These are phyloP conservation scores for Chironomus tepperi DNA, from an alignment of 1,140 invertebrate genomes.

Conservation along the genomic window DNA sequence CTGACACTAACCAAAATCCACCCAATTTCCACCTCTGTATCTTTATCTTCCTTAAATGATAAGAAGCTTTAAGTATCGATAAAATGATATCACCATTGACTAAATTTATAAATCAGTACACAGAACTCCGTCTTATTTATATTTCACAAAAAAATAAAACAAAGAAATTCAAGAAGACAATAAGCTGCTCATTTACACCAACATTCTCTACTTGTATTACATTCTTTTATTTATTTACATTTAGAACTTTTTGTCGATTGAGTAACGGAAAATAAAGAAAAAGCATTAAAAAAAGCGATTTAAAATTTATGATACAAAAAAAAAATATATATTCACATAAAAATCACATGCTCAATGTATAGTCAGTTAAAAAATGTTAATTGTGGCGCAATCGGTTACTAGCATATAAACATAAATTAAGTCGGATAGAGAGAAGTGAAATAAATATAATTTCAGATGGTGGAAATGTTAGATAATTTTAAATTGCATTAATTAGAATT, in stretches of 20 bases:
- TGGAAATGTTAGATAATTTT: constrained; percentile 11
- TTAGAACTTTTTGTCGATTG: background rate
- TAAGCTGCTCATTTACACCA: too few relatives aligned
- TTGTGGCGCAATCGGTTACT: background rate
- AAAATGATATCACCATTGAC: too few relatives aligned
- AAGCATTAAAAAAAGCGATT: constrained; percentile 7
- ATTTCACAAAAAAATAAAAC: too few relatives aligned
- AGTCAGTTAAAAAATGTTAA: constrained; percentile 15
- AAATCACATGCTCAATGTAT: background rate
- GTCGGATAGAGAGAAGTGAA: background rate
- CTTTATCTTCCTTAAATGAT: too few relatives aligned
- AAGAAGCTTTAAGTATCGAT: too few relatives aligned
- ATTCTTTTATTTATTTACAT: too few relatives aligned
- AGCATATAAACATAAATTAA: background rate
- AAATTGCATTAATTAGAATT: constrained; percentile 3
- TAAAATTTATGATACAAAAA: constrained; percentile 12
- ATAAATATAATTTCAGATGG: background rate
- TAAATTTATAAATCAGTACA: too few relatives aligned
- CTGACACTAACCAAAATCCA: too few relatives aligned
- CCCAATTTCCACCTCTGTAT: too few relatives aligned
- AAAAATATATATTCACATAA: background rate
- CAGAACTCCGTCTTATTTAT: too few relatives aligned
- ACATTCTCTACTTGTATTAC: too few relatives aligned
- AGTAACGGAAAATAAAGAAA: background rate
- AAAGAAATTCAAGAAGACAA: too few relatives aligned